Evolutionary conservation across 2,113 vertebrate genomes (phyloP), one percentile per base, ranked within the genome.

Genomic region (Scortum barcoo): DNA sequence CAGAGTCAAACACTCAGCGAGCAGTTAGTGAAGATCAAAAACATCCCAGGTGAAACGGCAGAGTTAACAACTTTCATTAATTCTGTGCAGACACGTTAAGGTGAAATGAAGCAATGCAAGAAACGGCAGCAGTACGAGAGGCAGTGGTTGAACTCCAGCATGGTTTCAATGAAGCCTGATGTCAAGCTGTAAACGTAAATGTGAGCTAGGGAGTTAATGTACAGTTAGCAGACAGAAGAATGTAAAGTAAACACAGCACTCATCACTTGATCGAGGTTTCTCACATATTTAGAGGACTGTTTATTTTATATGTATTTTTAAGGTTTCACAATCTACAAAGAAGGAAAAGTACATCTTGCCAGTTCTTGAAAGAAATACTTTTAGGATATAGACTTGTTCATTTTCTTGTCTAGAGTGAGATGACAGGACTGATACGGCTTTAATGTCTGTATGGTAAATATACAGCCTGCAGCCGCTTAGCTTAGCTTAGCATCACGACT

Each of bases 11-110:
- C 40, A 67, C 28, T 77, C 66, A 76, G 66, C 38, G 1, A 86
- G 85, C 72, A 72, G 87, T 91, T 87, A 91, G 86, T 76, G 12
- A 17, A 61, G 36, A 72, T 71, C 26, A 62, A 92, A 61, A 69
- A 67, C 14, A 71, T 50, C 65, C 69, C 7, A 5, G 19, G 51
- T 51, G 33, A n/a, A 76, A 38, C 73, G 78, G 58, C 57, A 24
- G 56, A 36, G 63, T 78, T 68, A 72, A 84, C 53, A 72, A 28
- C 33, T n/a, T n/a, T 20, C 16, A 54, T 72, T 65, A 72, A 63
- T 44, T 44, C 20, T 42, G 58, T 26, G 22, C 74, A 71, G 71
- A 78, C 28, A 72, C 42, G 58, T 44, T 48, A 4, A 20, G 44
- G 33, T 24, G n/a, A 54, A 73, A 81, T 54, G 10, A 65, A 54